These are phyloP conservation scores for Drosophila punjabiensis DNA, from an alignment of 1,140 invertebrate genomes.

Conservation along the genomic window DNA sequence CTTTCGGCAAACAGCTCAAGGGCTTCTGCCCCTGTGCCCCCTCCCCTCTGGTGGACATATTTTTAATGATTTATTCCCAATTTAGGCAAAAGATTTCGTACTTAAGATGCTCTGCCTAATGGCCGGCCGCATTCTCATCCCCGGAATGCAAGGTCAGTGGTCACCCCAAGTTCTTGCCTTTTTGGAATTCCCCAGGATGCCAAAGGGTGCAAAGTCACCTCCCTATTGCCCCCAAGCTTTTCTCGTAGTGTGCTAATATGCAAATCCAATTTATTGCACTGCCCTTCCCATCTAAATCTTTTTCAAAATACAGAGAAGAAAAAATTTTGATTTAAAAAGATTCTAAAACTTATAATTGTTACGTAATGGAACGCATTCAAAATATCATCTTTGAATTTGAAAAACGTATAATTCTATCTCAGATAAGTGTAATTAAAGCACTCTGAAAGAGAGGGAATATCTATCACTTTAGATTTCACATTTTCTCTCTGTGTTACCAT, in stretches of 20 bases:
- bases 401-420: too few relatives aligned
- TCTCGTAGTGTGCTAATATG: slow-evolving; percentile 79
- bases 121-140: slow-evolving; percentile 27
- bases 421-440: fast-evolving
- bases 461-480: background rate
- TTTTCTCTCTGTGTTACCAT: slow-evolving; percentile 6
- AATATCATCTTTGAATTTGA: too few relatives aligned
- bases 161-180: slow-evolving; percentile 15
- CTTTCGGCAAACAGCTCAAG: slow-evolving; percentile 56
- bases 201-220: slow-evolving; percentile 33
- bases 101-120: slow-evolving; percentile 73
- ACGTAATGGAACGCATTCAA: too few relatives aligned
- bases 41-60: slow-evolving; percentile 34
- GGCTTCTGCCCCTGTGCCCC: background rate
- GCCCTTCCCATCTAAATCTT: background rate
- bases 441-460: background rate
- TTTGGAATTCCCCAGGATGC: slow-evolving; percentile 33
- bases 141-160: slow-evolving; percentile 43
- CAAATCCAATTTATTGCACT: slow-evolving; percentile 84
- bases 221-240: background rate
- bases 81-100: slow-evolving; percentile 76
- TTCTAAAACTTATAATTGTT: background rate
- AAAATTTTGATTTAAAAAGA: background rate
- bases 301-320: background rate
- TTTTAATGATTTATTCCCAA: slow-evolving; percentile 85